A percentile compares a stretch with the other conserved stretches of the same genome.
Conservation (phyloP, 2,797 vertebrate genomes). For the Telmatherina bonti region DNA sequence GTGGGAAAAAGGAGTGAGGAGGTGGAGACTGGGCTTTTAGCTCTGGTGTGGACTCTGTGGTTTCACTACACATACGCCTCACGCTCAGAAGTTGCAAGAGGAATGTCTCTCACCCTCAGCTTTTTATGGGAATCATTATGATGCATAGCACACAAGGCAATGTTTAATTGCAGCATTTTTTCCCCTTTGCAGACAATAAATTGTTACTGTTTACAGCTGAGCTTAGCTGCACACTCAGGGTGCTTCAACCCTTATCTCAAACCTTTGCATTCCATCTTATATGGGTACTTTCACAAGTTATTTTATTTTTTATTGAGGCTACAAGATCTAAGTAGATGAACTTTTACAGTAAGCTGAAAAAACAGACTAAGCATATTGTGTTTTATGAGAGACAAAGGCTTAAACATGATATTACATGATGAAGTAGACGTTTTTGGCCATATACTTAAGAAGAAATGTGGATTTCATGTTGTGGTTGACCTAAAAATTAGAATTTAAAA, state of each 20-base stretch:
- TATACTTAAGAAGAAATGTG: slow-evolving; percentile 14
- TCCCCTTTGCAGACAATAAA: slow-evolving; percentile 73
- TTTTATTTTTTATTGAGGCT: slow-evolving; percentile 36
- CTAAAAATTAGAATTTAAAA: slow-evolving; percentile 26
- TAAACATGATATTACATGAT: slow-evolving; percentile 16
- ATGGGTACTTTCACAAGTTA: slow-evolving; percentile 49
- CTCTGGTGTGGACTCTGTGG: slow-evolving; percentile 78
- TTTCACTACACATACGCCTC: slow-evolving; percentile 75
- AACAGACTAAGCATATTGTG: slow-evolving; percentile 13
- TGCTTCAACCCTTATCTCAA: slow-evolving; percentile 33
- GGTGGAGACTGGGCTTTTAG: slow-evolving; percentile 56
- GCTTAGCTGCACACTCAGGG: slow-evolving; percentile 54
- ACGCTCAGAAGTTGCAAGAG: slow-evolving; percentile 77
- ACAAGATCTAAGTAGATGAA: slow-evolving; percentile 27
- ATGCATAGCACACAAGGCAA: slow-evolving; percentile 77
- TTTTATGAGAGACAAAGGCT: slow-evolving; percentile 23
- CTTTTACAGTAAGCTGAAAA: slow-evolving; percentile 12
- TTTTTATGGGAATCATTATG: slow-evolving; percentile 84
- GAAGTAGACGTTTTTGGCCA: slow-evolving; percentile 32
- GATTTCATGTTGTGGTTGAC: slow-evolving; percentile 39
- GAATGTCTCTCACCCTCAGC: slow-evolving; percentile 76
- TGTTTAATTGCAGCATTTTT: slow-evolving; percentile 73
- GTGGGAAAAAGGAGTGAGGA: slow-evolving; percentile 71
- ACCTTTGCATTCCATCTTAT: slow-evolving; percentile 51
- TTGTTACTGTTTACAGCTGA: slow-evolving; percentile 78